Evolutionary conservation across 2,888 invertebrate species (phyloP), one percentile per base, ranked within the genome.

Genomic region (Drosophila trichaetosa): DNA sequence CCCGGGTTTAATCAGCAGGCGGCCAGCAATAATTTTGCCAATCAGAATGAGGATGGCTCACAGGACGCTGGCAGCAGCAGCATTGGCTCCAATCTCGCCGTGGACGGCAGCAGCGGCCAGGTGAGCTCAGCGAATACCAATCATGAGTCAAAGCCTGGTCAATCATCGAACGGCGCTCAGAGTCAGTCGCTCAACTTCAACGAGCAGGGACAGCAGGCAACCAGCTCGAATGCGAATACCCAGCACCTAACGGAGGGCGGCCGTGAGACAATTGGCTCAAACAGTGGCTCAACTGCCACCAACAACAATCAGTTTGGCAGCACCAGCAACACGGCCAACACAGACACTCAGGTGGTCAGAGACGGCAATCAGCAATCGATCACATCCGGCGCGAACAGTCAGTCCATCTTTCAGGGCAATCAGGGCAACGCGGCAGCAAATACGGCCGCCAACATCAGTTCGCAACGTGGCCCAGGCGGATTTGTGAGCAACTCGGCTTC

Each of bases 131-230:
- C 93, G 10, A 93, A 93, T 70, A 91, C 91, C 0, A 89, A 90
- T n/a, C 91, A 92, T n/a, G 83, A 90, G 67, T 82, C 75, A n/a
- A 61, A 84, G 24, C 89, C 73, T 4, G 7, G 83, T 18, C 71
- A 11, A 53, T 6, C 73, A 67, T 54, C 70, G 7, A 92, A 92
- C 58, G 83, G 79, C 16, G 91, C 92, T 2, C 93, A 93, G 77
- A 92, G 92, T 62, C 93, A 93, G 64, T 78, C 92, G 0, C 79
- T 93, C 0, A 93, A 93, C 71, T 93, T 92, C 49, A 68, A 71
- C 52, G 64, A 81, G 1, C 83, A 79, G 4, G 75, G 86, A 40
- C 90, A 92, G 60, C 92, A 92, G 71, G 92, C 92, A 0, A 79
- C 90, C 36, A 86, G 87, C n/a, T 82, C 92, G 11, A 92, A 93